A percentile compares a stretch with the other conserved stretches of the same genome.
phyloP scores from a whole-genome alignment of 2,797 vertebrate species.

The Melopsittacus undulatus region DNA sequence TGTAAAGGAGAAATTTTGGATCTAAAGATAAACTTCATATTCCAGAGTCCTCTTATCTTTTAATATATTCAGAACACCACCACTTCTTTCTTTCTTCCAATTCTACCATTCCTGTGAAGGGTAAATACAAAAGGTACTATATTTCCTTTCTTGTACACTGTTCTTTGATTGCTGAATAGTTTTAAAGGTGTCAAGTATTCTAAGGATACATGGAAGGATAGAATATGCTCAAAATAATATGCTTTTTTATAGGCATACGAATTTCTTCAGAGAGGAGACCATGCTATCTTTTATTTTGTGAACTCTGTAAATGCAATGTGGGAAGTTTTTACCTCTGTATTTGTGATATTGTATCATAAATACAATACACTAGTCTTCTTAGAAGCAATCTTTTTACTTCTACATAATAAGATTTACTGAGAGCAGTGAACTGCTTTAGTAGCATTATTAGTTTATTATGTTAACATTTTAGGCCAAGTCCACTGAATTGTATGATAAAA shows the following conservation, averaged over 20 bases:
- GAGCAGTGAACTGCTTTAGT: background rate
- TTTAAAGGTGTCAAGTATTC: constrained; percentile 21
- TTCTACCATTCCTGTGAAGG: background rate
- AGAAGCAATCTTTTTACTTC: background rate
- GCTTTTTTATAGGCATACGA: constrained; percentile 44
- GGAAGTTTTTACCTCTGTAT: constrained; percentile 39
- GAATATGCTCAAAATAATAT: constrained; percentile 47
- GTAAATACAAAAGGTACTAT: background rate
- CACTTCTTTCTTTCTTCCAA: background rate
- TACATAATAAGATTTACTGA: constrained; percentile 8
- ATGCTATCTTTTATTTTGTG: constrained; percentile 62
- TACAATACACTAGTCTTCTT: constrained; percentile 11
- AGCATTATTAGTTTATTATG: constrained; percentile 45
- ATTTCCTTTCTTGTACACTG: constrained; percentile 11
- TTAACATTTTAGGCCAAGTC: constrained; percentile 49
- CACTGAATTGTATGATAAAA: constrained; percentile 58
- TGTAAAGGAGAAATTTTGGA: background rate
- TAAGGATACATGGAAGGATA: constrained; percentile 47
- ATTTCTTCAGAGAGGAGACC: constrained; percentile 51
- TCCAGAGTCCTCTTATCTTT: background rate
- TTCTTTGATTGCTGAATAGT: constrained; percentile 32
- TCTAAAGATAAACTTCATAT: background rate
- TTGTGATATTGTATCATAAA: constrained; percentile 34
- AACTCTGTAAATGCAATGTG: constrained; percentile 43
- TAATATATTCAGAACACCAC: background rate